Evolutionary conservation across 2,797 vertebrate species (phyloP), one percentile per base, ranked within the genome.

Genomic region (Mormyrops boulengeri): DNA sequence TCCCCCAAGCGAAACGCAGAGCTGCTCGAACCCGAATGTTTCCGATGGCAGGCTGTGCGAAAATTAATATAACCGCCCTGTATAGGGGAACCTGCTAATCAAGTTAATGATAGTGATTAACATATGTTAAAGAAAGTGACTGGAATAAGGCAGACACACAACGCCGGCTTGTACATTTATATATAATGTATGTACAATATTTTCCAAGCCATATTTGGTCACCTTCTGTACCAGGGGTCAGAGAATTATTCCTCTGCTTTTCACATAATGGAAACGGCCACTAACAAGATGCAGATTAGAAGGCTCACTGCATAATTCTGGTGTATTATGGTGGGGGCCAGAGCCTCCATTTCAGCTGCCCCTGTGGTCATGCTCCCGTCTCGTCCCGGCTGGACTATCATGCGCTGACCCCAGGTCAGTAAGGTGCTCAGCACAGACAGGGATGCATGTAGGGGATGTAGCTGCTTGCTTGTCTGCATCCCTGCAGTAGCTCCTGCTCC

Each of bases 261-360:
- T 85, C 44, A 52, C 82, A 85, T 85, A 85, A 85, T 85, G 49
- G 49, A 52, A 85, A 80, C 44, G 38, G 88, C 91, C 91, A 90
- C 90, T 91, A 93, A 93, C 91, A 66, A 93, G 91, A 94, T 94
- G 94, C 92, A 93, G 92, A 94, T 94, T 91, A 94, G 91, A 88
- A 89, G 87, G 86, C 89, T 22, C 92, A 89, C 91, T 85, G 82
- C 49, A 85, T 85, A 85, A 85, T 85, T 52, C n/a, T n/a, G 73
- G 34, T 17, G 19, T 80, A 44, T 80, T 44, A 80, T 44, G 34
- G 41, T 6, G 34, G 47, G n/a, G 82, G 12, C 8, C 22, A 85
- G 41, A n/a, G 41, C 82, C 7, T 41, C 73, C 41, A 80, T 80
- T 41, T 44, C 17, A 38, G 2, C 38, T 17, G 0, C 41, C 41